These are phyloP conservation scores for Drosophila affinis DNA, from an alignment of 2,888 invertebrate genomes.

Conservation along the genomic window DNA sequence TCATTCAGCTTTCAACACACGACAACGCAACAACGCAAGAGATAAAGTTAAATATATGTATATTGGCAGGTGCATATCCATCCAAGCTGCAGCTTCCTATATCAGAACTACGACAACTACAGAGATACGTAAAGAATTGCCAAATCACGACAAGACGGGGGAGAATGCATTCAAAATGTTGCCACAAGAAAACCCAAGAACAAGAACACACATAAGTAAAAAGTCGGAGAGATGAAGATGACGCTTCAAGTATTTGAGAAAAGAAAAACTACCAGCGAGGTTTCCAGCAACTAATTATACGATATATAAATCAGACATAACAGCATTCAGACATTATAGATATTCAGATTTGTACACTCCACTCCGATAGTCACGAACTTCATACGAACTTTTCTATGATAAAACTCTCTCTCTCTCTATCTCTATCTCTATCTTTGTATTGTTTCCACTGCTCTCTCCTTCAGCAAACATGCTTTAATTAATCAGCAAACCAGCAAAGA, in stretches of 20 bases:
- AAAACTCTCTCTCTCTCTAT: conserved; percentile 31
- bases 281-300: conserved; percentile 70
- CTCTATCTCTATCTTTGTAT: conserved; percentile 33
- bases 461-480: conserved; percentile 54
- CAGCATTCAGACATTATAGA: conserved; percentile 42
- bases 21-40: conserved; percentile 5
- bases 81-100: conserved; percentile 47
- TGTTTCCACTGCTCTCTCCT: conserved; percentile 57
- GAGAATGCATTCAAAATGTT: conserved; percentile 71
- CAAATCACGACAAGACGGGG: conserved; percentile 16
- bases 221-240: conserved; percentile 13
- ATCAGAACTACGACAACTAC: conserved; percentile 32
- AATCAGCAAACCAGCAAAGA: conserved; percentile 45
- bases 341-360: conserved; percentile 55
- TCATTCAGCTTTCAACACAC: conserved; percentile 48
- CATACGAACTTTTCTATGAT: conserved; percentile 53
- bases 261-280: conserved; percentile 70
- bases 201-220: conserved; percentile 2
- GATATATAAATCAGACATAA: conserved; percentile 38
- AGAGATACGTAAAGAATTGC: conserved; percentile 42
- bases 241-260: conserved; percentile 9
- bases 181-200: conserved; percentile 27
- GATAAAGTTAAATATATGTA: conserved; percentile 32
- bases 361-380: conserved; percentile 39
- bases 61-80: conserved; percentile 40